These are phyloP conservation scores for Drosophila incognita DNA, from an alignment of 2,888 invertebrate species.

Conservation along the genomic window DNA sequence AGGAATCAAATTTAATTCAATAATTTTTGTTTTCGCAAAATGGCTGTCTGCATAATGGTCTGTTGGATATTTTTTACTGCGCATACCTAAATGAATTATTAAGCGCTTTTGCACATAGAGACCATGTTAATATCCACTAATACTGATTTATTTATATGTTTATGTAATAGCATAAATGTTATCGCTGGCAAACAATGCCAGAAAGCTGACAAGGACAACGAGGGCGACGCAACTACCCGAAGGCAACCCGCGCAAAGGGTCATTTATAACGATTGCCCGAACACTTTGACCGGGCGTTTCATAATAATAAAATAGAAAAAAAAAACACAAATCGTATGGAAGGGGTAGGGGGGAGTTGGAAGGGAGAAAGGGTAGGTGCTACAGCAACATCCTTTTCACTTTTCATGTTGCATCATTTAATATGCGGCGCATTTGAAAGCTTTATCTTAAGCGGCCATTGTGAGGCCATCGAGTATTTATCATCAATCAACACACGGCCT, in stretches of 20 bases:
- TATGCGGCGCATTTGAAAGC: conserved; percentile 78
- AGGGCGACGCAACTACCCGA: conserved; percentile 39
- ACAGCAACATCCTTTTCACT: conserved; percentile 62
- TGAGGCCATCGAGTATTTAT: conserved; percentile 69
- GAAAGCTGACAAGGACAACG: conserved; percentile 39
- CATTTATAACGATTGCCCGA: conserved; percentile 74
- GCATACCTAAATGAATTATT: conserved; percentile 58
- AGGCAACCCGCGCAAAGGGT: conserved; percentile 63
- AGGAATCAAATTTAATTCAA: not conserved
- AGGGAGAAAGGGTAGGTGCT: not conserved
- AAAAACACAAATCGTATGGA: conserved; percentile 20
- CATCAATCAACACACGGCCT: conserved; percentile 75
- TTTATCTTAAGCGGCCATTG: conserved; percentile 77
- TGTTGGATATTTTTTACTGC: conserved; percentile 36
- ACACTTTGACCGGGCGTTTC: conserved; percentile 48
- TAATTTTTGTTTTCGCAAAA: not conserved
- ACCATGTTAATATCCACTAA: conserved; percentile 57
- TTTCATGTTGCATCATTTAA: conserved; percentile 80
- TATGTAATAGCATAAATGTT: conserved; percentile 78
- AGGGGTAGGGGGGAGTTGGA: not conserved
- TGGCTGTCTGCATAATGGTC: not conserved
- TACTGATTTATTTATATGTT: conserved; percentile 78
- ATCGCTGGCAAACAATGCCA: conserved; percentile 69
- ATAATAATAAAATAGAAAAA: conserved; percentile 71
- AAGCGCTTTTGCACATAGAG: conserved; percentile 39